Evolutionary conservation across 1,140 invertebrate genomes (phyloP).

Genomic region (Coenobita brevimanus): DNA sequence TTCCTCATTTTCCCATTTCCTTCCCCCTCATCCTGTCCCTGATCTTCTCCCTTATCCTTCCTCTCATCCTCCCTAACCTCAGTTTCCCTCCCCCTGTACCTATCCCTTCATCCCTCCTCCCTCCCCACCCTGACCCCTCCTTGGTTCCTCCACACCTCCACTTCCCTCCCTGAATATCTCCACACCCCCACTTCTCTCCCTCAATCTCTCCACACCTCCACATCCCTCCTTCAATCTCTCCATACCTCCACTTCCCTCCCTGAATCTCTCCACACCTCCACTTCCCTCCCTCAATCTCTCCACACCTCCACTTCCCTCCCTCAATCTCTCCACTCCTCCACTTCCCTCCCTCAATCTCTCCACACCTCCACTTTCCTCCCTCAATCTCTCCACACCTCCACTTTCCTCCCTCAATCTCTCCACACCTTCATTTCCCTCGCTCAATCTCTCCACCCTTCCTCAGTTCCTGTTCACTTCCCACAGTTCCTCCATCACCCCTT

Average conservation of each 20-base stretch:
- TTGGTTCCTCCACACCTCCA: too few relatives aligned
- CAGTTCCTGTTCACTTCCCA: neutral
- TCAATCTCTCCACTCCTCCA: too few relatives aligned
- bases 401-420: neutral
- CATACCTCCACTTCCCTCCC: too few relatives aligned
- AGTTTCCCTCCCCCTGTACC: neutral
- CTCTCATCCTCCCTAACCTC: too few relatives aligned
- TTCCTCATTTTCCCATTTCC: neutral
- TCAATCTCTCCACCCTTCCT: neutral
- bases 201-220: too few relatives aligned
- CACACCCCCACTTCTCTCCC: too few relatives aligned
- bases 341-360: neutral
- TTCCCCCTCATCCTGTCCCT: neutral
- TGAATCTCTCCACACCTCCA: too few relatives aligned
- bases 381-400: conserved; percentile 27
- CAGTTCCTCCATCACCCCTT: neutral
- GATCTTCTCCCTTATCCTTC: too few relatives aligned
- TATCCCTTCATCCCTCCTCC: neutral
- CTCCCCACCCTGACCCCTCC: too few relatives aligned
- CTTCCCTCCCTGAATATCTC: too few relatives aligned
- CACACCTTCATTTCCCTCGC: neutral
- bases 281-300: too few relatives aligned
- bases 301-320: neutral
- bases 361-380: conserved; percentile 19
- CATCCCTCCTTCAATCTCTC: too few relatives aligned